Evolutionary conservation across 1,140 invertebrate species (phyloP).

Genomic region (Chlorops oryzae): DNA sequence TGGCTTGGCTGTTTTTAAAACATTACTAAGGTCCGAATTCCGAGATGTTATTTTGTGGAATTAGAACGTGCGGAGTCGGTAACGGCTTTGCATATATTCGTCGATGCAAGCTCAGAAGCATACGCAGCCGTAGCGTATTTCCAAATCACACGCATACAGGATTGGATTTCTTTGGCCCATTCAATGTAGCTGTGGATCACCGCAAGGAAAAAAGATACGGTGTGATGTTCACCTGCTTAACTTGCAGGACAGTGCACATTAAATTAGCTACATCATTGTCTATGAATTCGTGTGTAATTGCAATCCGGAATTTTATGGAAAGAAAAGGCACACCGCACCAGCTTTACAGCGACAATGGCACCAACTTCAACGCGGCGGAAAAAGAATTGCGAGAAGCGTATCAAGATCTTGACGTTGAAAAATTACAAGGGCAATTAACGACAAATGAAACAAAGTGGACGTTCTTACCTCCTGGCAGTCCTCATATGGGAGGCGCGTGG

Average conservation of each 20-base stretch:
- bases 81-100: too few relatives aligned
- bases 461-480: not conserved
- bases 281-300: not conserved
- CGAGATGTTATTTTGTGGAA: too few relatives aligned
- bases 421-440: not conserved
- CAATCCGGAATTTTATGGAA: not conserved
- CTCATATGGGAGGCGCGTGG: too few relatives aligned
- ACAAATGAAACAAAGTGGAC: not conserved
- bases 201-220: slow-evolving; percentile 24
- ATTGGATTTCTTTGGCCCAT: slow-evolving; percentile 3
- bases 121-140: too few relatives aligned
- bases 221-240: slow-evolving; percentile 29
- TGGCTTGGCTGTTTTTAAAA: too few relatives aligned
- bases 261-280: slow-evolving; percentile 4
- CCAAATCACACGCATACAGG: not conserved
- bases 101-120: too few relatives aligned
- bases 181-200: not conserved
- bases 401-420: not conserved
- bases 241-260: slow-evolving; percentile 23
- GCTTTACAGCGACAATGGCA: not conserved
- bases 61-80: too few relatives aligned
- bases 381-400: not conserved
- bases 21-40: too few relatives aligned
- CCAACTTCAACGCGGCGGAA: not conserved
- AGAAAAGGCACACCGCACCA: not conserved